phyloP scores from a whole-genome alignment of 2,113 vertebrate genomes.

The Salvelinus sp. region DNA sequence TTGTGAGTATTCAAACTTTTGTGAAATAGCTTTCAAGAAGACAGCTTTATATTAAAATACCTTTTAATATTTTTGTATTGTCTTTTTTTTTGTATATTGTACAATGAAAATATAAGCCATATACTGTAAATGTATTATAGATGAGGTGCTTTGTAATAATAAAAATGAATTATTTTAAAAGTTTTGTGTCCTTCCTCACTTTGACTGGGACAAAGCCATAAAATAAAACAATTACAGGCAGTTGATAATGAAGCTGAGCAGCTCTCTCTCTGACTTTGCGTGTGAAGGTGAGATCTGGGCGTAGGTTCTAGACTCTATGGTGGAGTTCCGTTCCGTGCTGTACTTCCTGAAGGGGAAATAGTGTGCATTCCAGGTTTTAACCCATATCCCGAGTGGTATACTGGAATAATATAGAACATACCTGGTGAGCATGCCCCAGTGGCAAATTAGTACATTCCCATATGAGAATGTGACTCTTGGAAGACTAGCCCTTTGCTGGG shows the following conservation, averaged over 20 bases:
- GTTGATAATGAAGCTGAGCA: background rate
- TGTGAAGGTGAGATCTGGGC: constrained; percentile 57
- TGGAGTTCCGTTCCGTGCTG: constrained; percentile 49
- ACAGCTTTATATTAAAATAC: constrained; percentile 40
- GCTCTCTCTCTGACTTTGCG: constrained; percentile 15
- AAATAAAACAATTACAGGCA: background rate
- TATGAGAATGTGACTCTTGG: constrained; percentile 33
- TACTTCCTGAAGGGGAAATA: constrained; percentile 72
- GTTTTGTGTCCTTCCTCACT: no score
- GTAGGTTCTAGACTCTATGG: constrained; percentile 40
- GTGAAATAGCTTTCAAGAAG: constrained; percentile 28
- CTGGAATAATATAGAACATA: constrained; percentile 62
- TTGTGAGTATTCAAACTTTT: constrained; percentile 46
- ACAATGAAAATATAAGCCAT: constrained; percentile 39
- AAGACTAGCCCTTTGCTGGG: no score
- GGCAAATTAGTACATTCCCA: constrained; percentile 29
- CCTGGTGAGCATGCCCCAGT: constrained; percentile 35
- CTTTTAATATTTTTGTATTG: constrained; percentile 60
- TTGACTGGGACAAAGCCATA: constrained; percentile 45
- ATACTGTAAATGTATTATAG: constrained; percentile 22
- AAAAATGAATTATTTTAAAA: background rate
- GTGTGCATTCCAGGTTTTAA: constrained; percentile 68
- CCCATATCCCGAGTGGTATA: constrained; percentile 53
- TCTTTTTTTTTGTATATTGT: constrained; percentile 47
- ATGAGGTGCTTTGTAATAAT: constrained; percentile 42